Percentiles rank a stretch among this genome's conserved stretches.
Evolutionary conservation across 2,888 invertebrate species (phyloP).

Genomic region (Chamaedrilus cognettii): DNA sequence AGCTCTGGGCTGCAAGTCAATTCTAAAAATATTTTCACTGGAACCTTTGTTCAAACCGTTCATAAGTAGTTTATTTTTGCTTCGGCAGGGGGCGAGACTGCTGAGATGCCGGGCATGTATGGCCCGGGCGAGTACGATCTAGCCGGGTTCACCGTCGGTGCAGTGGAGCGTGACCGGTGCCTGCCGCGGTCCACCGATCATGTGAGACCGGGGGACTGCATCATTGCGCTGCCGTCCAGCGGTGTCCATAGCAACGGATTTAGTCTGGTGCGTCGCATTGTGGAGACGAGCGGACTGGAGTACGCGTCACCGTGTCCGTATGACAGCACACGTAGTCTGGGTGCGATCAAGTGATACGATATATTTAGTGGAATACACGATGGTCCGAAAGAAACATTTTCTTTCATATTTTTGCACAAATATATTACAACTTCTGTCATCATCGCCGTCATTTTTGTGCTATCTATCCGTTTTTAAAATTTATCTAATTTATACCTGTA

Average conservation of each 20-base stretch:
- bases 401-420: too few relatives aligned
- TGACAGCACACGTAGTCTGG: conserved; percentile 65
- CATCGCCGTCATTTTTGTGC: too few relatives aligned
- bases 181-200: conserved; percentile 71
- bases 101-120: conserved; percentile 97
- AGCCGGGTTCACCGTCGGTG: conserved; percentile 88
- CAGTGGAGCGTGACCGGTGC: conserved; percentile 76
- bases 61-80: too few relatives aligned
- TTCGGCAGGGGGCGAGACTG: conserved; percentile 92
- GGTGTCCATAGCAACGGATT: conserved; percentile 96
- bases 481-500: too few relatives aligned
- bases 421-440: too few relatives aligned
- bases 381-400: too few relatives aligned
- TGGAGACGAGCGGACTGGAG: conserved; percentile 69
- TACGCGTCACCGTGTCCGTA: conserved; percentile 74
- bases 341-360: too few relatives aligned
- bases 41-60: too few relatives aligned
- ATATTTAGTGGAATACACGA: too few relatives aligned
- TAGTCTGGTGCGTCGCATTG: conserved; percentile 80
- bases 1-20: too few relatives aligned
- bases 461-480: too few relatives aligned
- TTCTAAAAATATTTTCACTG: too few relatives aligned
- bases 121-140: conserved; percentile 85
- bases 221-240: conserved; percentile 75
- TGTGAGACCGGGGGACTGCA: conserved; percentile 60